These are phyloP conservation scores for Papilio glaucus DNA, from an alignment of 1,140 invertebrate genomes.

Conservation along the genomic window DNA sequence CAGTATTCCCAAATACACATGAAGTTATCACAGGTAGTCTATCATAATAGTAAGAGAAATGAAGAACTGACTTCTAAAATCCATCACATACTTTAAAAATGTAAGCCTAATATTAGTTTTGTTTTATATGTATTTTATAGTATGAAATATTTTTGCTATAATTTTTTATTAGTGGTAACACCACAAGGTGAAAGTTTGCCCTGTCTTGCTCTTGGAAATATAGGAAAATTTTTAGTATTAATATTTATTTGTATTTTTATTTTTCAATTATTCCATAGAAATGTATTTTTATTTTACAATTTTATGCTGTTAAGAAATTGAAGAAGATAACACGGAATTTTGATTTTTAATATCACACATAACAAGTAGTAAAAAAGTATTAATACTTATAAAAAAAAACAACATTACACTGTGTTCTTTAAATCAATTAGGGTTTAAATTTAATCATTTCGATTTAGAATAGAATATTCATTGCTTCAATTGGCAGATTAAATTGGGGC, in stretches of 20 bases:
- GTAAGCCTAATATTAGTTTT: constrained; percentile 75
- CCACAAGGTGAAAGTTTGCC: background rate
- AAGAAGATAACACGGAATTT: background rate
- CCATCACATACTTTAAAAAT: constrained; percentile 65
- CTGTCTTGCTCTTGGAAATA: background rate
- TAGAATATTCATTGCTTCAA: no score
- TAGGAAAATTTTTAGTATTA: background rate
- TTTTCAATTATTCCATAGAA: background rate
- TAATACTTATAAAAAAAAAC: no score
- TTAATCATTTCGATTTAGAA: no score
- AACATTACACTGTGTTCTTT: no score
- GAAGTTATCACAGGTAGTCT: constrained; percentile 77
- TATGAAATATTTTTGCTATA: constrained; percentile 53
- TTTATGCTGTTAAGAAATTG: background rate
- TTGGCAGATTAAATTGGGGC: no score
- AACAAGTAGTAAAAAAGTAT: no score
- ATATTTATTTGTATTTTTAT: background rate
- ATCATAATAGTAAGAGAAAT: constrained; percentile 77
- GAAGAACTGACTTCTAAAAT: constrained; percentile 72
- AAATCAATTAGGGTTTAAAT: no score
- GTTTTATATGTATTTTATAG: constrained; percentile 53
- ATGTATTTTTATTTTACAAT: constrained; percentile 7
- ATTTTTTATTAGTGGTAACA: constrained; percentile 49
- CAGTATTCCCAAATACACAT: constrained; percentile 82
- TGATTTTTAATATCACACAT: no score